phyloP scores from a whole-genome alignment of 1,140 invertebrate genomes.

The Drosophila subpulchrella region DNA sequence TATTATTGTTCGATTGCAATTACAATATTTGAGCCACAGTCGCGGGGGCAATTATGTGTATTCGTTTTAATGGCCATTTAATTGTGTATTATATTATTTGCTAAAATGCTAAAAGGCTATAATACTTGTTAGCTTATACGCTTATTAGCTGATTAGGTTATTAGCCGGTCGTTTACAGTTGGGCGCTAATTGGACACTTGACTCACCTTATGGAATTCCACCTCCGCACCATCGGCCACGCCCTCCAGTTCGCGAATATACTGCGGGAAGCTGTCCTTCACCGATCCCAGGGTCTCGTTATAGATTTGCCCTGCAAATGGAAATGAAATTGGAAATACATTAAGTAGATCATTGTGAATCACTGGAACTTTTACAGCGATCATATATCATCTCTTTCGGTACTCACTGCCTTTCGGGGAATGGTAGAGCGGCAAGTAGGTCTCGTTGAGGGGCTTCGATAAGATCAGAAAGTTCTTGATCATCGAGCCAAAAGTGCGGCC shows the following conservation, averaged over 20 bases:
- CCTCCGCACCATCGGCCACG: slow-evolving; percentile 91
- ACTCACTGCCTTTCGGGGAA: slow-evolving; percentile 87
- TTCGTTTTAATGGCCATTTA: slow-evolving; percentile 61
- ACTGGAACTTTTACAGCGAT: neutral
- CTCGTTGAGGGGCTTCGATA: slow-evolving; percentile 88
- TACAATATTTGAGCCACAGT: slow-evolving; percentile 38
- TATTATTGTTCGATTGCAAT: slow-evolving; percentile 32
- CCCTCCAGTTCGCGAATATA: slow-evolving; percentile 94
- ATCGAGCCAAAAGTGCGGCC: slow-evolving; percentile 90
- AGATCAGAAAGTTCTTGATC: slow-evolving; percentile 89
- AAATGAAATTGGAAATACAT: neutral
- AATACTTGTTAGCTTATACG: neutral
- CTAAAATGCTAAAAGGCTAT: slow-evolving; percentile 7
- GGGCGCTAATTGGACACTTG: slow-evolving; percentile 33
- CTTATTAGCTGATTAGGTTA: slow-evolving; percentile 20
- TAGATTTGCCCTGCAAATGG: slow-evolving; percentile 86
- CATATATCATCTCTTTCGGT: neutral
- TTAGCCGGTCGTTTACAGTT: slow-evolving; percentile 21
- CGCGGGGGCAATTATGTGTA: slow-evolving; percentile 39
- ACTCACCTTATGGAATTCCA: slow-evolving; percentile 92
- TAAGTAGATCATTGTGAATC: neutral
- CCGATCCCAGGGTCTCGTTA: slow-evolving; percentile 89
- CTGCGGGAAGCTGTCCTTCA: slow-evolving; percentile 90
- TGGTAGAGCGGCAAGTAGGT: slow-evolving; percentile 89
- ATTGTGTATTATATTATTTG: slow-evolving; percentile 43